Base-by-base conservation (phyloP, 2,113 vertebrate genomes). In the Aldabrachelys gigantea region DNA sequence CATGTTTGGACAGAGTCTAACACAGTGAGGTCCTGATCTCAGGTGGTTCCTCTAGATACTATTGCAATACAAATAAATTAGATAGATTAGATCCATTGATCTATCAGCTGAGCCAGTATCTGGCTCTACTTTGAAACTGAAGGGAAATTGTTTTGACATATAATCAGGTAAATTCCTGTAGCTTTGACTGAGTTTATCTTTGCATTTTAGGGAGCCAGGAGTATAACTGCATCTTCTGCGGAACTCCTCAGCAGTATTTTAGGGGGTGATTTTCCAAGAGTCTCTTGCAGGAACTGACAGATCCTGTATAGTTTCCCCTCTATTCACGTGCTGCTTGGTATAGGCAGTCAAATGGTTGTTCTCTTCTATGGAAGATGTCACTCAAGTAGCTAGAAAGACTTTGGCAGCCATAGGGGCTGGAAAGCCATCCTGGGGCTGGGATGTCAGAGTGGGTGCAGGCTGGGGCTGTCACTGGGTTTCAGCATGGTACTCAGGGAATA, bases 271-370 rank as follows among this genome's bases (percentile, higher is more conserved):
- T 94, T 94, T 76, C 24, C 5, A 2, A 72, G 52, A 62, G 2
- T n/a, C 3, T 6, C 10, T 72, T 89, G n/a, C 85, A 84, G 92
- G n/a, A 80, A 41, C 1, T 27, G 29, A 8, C 14, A 88, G 89
- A 85, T 0, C 13, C 76, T 80, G 76, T 38, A 16, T 78, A 78
- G 24, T 47, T 11, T 47, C 75, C 25, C 24, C 6, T 47, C 22
- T 49, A 25, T 89, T 10, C 22, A 11, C 21, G 3, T 27, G 14
- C 13, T 72, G 13, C 65, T 72, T 25, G 47, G 75, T 13, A 14
- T 14, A 85, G 17, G 0, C 1, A 13, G 9, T 84, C 8, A 75
- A 54, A 11, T 14, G 0, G 0, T 4, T 69, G 19, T 5, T 35
- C 11, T 1, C 24, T 80, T 92, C 75, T 56, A 31, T 81, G 44